These are phyloP conservation scores for Onychomys leucogaster DNA, from an alignment of 2,797 vertebrate genomes.

Conservation along the genomic window DNA sequence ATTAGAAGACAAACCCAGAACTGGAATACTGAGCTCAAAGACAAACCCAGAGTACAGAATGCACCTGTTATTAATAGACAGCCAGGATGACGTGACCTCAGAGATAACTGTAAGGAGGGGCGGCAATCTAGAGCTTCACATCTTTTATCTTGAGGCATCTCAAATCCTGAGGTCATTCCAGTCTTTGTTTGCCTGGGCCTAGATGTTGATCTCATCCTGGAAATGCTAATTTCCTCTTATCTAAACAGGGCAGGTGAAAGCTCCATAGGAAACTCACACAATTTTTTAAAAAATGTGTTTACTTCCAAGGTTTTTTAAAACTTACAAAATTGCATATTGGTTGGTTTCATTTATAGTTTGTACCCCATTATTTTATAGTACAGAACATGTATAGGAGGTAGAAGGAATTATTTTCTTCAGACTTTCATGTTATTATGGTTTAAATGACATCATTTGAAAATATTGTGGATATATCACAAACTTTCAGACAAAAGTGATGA, in stretches of 20 bases:
- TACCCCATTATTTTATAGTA: background rate
- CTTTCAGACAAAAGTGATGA: background rate
- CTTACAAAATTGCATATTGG: background rate
- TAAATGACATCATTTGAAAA: background rate
- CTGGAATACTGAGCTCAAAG: background rate
- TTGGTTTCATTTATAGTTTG: background rate
- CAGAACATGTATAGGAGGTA: background rate
- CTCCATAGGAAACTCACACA: background rate
- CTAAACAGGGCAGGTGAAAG: background rate
- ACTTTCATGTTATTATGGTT: background rate
- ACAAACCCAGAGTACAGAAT: background rate
- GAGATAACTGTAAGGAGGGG: background rate
- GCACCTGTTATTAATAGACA: constrained; percentile 26
- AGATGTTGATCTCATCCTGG: background rate
- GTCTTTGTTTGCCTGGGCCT: rapidly evolving
- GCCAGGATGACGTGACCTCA: background rate
- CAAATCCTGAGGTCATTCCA: background rate
- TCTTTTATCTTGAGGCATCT: rapidly evolving
- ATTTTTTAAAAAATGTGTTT: background rate
- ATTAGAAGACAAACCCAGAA: background rate
- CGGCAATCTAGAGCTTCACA: rapidly evolving
- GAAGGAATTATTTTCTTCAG: background rate
- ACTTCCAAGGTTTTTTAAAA: background rate
- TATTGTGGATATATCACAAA: background rate
- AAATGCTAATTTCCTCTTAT: background rate